phyloP scores from a whole-genome alignment of 2,797 vertebrate species.

The Eulemur albifrons region DNA sequence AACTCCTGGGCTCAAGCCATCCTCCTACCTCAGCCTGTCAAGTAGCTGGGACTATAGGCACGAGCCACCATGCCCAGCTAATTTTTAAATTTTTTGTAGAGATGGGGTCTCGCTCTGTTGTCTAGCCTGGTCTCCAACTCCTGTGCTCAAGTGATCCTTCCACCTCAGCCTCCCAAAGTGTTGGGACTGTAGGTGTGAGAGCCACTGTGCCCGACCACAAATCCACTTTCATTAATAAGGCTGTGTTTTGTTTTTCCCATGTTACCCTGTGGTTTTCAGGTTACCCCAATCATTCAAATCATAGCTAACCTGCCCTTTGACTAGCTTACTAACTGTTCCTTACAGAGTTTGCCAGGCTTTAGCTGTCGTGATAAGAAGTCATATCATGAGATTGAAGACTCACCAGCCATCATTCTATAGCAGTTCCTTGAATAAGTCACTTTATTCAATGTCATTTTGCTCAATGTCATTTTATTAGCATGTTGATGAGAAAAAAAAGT shows the following conservation, averaged over 20 bases:
- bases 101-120: too few relatives aligned
- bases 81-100: too few relatives aligned
- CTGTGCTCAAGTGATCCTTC: not conserved
- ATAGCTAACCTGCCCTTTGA: not conserved
- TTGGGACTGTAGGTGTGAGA: not conserved
- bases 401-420: not conserved
- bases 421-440: not conserved
- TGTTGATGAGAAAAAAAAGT: not conserved
- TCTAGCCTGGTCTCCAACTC: too few relatives aligned
- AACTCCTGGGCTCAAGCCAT: not conserved
- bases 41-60: too few relatives aligned
- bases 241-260: not conserved
- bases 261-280: not conserved
- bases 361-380: not conserved
- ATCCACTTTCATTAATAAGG: not conserved
- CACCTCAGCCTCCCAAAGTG: not conserved
- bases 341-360: not conserved
- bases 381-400: slow-evolving; percentile 45
- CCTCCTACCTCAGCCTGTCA: too few relatives aligned
- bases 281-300: not conserved
- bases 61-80: too few relatives aligned
- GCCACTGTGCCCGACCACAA: not conserved
- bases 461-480: not conserved
- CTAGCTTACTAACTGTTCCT: not conserved
- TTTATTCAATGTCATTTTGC: not conserved